These are phyloP conservation scores for Drosophila longiperda DNA, from an alignment of 2,888 invertebrate genomes.

Conservation along the genomic window DNA sequence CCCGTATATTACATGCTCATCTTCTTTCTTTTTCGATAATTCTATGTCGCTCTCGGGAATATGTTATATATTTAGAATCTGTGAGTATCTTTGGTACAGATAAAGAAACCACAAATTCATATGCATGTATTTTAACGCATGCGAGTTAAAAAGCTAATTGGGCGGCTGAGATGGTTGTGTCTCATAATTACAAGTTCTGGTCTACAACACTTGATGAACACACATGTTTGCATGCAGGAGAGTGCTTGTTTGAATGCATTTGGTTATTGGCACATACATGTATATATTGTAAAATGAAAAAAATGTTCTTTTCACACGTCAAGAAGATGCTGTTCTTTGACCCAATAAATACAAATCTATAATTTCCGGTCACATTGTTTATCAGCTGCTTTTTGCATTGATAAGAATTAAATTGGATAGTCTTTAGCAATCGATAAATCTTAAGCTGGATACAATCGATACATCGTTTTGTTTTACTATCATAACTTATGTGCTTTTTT, in stretches of 20 bases:
- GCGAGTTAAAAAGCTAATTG: conserved; percentile 22
- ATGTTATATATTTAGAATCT: conserved; percentile 60
- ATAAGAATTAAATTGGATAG: conserved; percentile 15
- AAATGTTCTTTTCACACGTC: background rate
- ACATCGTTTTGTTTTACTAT: conserved; percentile 38
- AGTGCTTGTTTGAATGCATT: background rate
- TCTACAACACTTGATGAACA: conserved; percentile 22
- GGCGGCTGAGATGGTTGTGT: conserved; percentile 28
- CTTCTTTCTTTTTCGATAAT: conserved; percentile 48
- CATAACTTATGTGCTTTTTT: conserved; percentile 33
- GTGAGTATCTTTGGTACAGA: conserved; percentile 27
- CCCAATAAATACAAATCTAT: background rate
- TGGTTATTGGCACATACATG: conserved; percentile 4
- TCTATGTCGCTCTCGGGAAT: conserved; percentile 44
- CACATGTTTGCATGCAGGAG: conserved; percentile 1
- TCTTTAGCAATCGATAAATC: conserved; percentile 30
- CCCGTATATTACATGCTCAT: conserved; percentile 70
- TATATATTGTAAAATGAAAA: background rate
- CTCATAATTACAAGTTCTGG: conserved; percentile 31
- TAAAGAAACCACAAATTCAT: conserved; percentile 23
- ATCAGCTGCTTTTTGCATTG: conserved; percentile 14
- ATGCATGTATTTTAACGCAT: conserved; percentile 10
- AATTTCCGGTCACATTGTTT: conserved; percentile 29
- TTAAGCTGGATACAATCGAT: conserved; percentile 31
- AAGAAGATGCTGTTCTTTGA: background rate